Percentiles rank a stretch among this genome's conserved stretches.
Evolutionary conservation across 2,888 invertebrate species (phyloP).

Genomic region (Acanthosepion lycidas): DNA sequence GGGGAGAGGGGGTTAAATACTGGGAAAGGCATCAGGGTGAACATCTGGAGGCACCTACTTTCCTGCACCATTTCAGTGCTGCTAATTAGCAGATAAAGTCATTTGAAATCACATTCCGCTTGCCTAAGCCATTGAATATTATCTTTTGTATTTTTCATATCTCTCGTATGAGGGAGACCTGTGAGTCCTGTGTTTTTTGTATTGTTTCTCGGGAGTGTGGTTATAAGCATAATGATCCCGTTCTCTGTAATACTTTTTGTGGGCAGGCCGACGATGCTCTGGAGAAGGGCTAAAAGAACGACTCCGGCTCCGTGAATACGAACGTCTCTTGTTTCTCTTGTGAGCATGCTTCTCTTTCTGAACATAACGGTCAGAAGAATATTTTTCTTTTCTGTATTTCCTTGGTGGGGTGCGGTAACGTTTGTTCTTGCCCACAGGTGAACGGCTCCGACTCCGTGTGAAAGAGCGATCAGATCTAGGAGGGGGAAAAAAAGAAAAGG

Average conservation of each 20-base stretch:
- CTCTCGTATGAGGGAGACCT: constrained; percentile 59
- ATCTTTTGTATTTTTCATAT: constrained; percentile 55
- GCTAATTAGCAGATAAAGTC: not conserved
- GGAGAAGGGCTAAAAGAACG: constrained; percentile 57
- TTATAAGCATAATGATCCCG: constrained; percentile 56
- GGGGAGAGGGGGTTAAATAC: not conserved
- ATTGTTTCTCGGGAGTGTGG: constrained; percentile 57
- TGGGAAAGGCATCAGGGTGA: not conserved
- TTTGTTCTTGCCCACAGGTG: constrained; percentile 56
- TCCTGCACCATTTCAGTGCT: not conserved
- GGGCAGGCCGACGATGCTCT: constrained; percentile 50
- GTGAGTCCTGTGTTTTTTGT: constrained; percentile 62
- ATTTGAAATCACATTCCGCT: not conserved
- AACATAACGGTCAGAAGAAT: constrained; percentile 56
- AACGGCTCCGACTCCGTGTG: constrained; percentile 60
- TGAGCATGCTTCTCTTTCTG: constrained; percentile 59
- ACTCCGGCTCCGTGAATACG: constrained; percentile 58
- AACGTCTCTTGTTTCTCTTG: constrained; percentile 58
- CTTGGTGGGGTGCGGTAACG: constrained; percentile 53
- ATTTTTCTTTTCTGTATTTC: constrained; percentile 61
- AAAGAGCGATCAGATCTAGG: constrained; percentile 49
- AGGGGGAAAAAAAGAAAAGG: too few species aligned
- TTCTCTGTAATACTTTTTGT: constrained; percentile 56
- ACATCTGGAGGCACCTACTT: not conserved
- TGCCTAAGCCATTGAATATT: not conserved